A percentile compares a stretch with the other conserved stretches of the same genome.
Evolutionary conservation across 2,113 vertebrate species (phyloP).

Genomic region (Epinephelus cyanopodus): DNA sequence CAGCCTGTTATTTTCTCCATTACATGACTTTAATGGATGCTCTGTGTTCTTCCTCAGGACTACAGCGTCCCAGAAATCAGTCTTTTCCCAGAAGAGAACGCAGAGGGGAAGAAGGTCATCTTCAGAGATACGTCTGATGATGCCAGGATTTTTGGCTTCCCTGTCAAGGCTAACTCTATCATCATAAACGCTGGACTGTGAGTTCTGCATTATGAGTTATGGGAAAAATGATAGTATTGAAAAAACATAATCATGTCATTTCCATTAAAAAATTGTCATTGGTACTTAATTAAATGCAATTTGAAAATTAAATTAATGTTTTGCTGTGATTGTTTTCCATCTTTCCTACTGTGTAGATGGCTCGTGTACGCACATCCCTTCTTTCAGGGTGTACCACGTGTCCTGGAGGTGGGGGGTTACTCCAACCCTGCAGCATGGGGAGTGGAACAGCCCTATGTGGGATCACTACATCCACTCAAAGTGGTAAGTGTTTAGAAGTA

Average conservation of each 20-base stretch:
- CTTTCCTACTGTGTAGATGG: slow-evolving; percentile 85
- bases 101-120: slow-evolving; percentile 86
- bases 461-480: slow-evolving; percentile 92
- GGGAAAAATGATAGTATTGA: too few species aligned
- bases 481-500: slow-evolving; percentile 84
- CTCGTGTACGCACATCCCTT: slow-evolving; percentile 92
- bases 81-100: slow-evolving; percentile 90
- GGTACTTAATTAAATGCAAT: neutral
- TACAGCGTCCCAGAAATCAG: slow-evolving; percentile 91
- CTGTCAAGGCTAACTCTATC: slow-evolving; percentile 90
- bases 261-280: neutral
- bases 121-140: slow-evolving; percentile 90
- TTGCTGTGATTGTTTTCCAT: neutral
- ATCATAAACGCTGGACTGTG: slow-evolving; percentile 94
- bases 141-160: slow-evolving; percentile 82
- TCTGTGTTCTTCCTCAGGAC: slow-evolving; percentile 81
- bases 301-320: neutral
- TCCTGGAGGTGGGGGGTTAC: slow-evolving; percentile 94
- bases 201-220: slow-evolving; percentile 70
- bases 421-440: slow-evolving; percentile 90
- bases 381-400: slow-evolving; percentile 89
- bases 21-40: neutral
- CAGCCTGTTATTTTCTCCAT: neutral
- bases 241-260: neutral
- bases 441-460: slow-evolving; percentile 86